Percentiles rank a stretch among this genome's conserved stretches.
phyloP scores from a whole-genome alignment of 2,113 vertebrate genomes.

The Hippocampus mohnikei region DNA sequence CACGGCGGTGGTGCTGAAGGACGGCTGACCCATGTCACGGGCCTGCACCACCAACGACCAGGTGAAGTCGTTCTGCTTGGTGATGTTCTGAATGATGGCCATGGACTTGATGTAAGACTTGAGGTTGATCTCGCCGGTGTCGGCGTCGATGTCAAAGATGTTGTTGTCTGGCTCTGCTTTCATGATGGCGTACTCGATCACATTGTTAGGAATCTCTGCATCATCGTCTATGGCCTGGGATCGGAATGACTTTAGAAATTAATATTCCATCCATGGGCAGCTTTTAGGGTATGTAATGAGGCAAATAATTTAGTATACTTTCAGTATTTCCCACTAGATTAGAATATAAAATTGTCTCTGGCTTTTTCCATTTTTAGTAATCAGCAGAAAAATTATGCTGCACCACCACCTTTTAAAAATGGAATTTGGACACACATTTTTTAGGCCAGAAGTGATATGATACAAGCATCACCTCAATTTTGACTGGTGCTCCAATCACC shows the following conservation, averaged over 20 bases:
- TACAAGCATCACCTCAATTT: constrained; percentile 78
- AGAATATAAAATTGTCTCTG: too few species aligned
- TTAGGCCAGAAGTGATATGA: neutral
- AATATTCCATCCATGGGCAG: neutral
- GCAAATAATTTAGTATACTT: too few species aligned
- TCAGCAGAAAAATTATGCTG: neutral
- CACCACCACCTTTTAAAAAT: neutral
- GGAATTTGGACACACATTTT: neutral
- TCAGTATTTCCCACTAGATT: too few species aligned
- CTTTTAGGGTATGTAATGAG: neutral
- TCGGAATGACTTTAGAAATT: neutral
- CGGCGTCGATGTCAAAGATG: constrained; percentile 88
- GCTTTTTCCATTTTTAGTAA: too few species aligned
- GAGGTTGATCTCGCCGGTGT: constrained; percentile 89
- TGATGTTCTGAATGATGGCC: constrained; percentile 92
- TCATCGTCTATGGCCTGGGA: constrained; percentile 88
- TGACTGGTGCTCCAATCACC: constrained; percentile 87
- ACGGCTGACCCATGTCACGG: constrained; percentile 87
- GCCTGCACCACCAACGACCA: constrained; percentile 96
- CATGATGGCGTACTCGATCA: constrained; percentile 96
- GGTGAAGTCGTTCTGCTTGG: constrained; percentile 78
- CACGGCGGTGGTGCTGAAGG: constrained; percentile 91
- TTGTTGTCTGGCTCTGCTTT: constrained; percentile 87
- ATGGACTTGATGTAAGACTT: constrained; percentile 91
- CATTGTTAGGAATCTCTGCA: constrained; percentile 92